These are phyloP conservation scores for Rhogogaster chlorosoma DNA, from an alignment of 2,888 invertebrate genomes.

Conservation along the genomic window DNA sequence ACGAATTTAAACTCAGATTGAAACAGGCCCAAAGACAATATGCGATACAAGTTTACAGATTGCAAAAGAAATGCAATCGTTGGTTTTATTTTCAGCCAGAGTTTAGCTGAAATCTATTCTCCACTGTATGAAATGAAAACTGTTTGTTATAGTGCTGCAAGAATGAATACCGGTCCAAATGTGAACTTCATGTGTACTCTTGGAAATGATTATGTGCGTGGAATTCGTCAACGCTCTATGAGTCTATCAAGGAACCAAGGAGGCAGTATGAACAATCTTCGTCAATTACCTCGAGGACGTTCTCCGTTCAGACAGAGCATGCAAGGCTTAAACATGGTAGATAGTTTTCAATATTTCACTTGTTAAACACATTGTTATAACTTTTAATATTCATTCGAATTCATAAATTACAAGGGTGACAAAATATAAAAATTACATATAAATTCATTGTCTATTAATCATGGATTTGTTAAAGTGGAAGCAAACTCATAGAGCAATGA, in stretches of 20 bases:
- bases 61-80: not conserved
- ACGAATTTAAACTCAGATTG: not conserved
- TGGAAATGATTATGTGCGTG: constrained; percentile 61
- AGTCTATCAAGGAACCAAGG: constrained; percentile 61
- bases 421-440: not conserved
- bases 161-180: constrained; percentile 65
- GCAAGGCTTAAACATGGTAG: constrained; percentile 67
- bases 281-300: constrained; percentile 69
- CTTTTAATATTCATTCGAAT: not conserved
- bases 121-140: not conserved
- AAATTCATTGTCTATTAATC: not conserved
- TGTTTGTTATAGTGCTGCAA: constrained; percentile 65
- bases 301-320: constrained; percentile 70
- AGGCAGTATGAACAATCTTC: constrained; percentile 58
- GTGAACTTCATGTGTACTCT: constrained; percentile 72
- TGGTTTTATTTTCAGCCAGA: not conserved
- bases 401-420: not conserved
- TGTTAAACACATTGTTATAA: not conserved
- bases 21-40: not conserved
- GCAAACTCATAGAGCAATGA: not conserved
- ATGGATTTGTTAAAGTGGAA: not conserved
- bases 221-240: constrained; percentile 64
- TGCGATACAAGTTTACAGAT: not conserved
- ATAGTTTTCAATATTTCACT: not conserved
- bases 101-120: not conserved